These are phyloP conservation scores for Anguilla pacifica DNA, from an alignment of 2,797 vertebrate species.

Conservation along the genomic window DNA sequence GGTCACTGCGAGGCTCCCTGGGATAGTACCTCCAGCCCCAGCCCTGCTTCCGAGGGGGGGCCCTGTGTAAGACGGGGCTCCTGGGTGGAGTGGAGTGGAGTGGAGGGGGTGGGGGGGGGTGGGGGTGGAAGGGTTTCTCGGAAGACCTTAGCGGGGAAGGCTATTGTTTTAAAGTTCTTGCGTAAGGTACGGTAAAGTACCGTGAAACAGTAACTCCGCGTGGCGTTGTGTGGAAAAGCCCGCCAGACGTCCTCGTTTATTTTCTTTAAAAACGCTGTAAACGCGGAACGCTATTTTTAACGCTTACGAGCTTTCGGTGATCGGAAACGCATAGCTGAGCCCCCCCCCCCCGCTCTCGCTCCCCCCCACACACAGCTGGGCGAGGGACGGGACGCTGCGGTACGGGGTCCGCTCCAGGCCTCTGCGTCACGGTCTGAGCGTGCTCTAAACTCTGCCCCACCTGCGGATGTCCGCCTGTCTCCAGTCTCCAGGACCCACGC, in stretches of 20 bases:
- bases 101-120: too few relatives aligned
- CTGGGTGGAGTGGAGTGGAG: too few relatives aligned
- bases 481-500: neutral
- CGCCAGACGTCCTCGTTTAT: neutral
- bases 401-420: neutral
- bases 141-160: neutral
- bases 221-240: neutral
- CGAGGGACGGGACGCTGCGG: too few relatives aligned
- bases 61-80: neutral
- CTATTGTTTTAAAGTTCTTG: neutral
- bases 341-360: neutral
- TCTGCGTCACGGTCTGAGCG: neutral
- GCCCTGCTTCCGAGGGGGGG: neutral
- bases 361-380: too few relatives aligned
- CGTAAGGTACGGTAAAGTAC: neutral
- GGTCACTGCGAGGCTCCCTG: neutral
- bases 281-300: neutral
- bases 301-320: neutral
- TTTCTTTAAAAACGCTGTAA: neutral
- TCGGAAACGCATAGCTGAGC: neutral
- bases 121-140: neutral
- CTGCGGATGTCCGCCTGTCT: conserved; percentile 21
- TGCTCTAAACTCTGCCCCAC: neutral
- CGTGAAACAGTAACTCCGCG: neutral
- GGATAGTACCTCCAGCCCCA: neutral